Evolutionary conservation across 2,113 vertebrate species (phyloP).

Genomic region (Ptychochromis oligacanthus): DNA sequence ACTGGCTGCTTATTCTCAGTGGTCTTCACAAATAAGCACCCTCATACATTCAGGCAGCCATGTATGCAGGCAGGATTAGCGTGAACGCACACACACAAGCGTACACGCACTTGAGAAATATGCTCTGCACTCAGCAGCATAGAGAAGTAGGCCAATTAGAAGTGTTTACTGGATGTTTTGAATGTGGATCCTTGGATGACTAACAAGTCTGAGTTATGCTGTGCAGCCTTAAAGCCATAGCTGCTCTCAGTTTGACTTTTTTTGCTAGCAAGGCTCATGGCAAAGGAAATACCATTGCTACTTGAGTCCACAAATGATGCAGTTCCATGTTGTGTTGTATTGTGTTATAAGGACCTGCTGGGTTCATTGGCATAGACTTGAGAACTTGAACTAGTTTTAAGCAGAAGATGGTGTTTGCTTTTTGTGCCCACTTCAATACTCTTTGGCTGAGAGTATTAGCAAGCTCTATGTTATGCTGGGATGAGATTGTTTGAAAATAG

Average conservation of each 20-base stretch:
- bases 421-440: not conserved
- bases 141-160: constrained; percentile 58
- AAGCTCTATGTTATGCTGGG: not conserved
- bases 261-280: not conserved
- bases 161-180: constrained; percentile 43
- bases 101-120: not conserved
- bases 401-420: constrained; percentile 11
- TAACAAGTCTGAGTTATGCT: constrained; percentile 21
- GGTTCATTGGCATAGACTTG: not conserved
- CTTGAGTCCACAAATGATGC: not conserved
- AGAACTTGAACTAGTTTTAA: not conserved
- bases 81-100: not conserved
- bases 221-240: constrained; percentile 13
- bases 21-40: constrained; percentile 19
- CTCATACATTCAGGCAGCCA: not conserved
- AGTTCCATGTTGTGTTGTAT: not conserved
- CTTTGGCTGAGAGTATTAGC: not conserved
- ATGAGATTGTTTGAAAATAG: not conserved
- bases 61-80: constrained; percentile 5
- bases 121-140: constrained; percentile 4
- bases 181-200: constrained; percentile 1
- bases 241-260: constrained; percentile 25
- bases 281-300: constrained; percentile 1
- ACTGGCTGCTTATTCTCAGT: not conserved
- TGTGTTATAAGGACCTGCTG: not conserved